Conservation (phyloP, 2,888 invertebrate genomes). For the Nasonovia ribisnigri region DNA sequence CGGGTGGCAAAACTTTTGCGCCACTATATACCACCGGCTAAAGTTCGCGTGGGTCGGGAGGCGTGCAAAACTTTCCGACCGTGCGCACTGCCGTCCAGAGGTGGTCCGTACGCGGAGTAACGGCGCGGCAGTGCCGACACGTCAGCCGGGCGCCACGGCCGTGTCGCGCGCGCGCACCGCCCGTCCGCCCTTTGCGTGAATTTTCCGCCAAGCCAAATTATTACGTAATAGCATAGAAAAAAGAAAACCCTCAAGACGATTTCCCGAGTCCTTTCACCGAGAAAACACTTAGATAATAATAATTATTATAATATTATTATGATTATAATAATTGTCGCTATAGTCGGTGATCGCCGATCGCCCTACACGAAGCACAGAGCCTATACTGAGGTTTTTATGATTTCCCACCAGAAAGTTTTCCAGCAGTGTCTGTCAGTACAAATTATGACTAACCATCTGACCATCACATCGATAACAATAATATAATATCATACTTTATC, state of each 20-base stretch:
- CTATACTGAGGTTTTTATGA: background rate
- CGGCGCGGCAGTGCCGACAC: slow-evolving; percentile 60
- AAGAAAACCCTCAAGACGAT: background rate
- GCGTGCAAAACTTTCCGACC: slow-evolving; percentile 65
- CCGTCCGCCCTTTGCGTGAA: background rate
- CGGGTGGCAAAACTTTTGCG: slow-evolving; percentile 62
- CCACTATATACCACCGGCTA: slow-evolving; percentile 48
- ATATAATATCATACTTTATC: background rate
- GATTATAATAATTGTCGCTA: background rate
- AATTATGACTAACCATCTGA: background rate
- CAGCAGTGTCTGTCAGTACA: background rate
- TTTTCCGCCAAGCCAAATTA: background rate
- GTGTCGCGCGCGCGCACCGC: slow-evolving; percentile 20
- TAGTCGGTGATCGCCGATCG: background rate
- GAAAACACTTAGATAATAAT: background rate
- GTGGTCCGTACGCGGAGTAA: slow-evolving; percentile 55
- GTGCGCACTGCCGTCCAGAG: slow-evolving; percentile 62
- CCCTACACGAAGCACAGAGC: background rate
- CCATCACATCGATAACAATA: too few species aligned
- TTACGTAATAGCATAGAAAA: background rate
- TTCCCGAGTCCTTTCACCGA: background rate
- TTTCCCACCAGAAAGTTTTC: background rate
- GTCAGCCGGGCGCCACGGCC: slow-evolving; percentile 63
- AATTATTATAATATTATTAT: background rate
- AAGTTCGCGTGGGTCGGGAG: slow-evolving; percentile 65